Conservation (phyloP, 2,797 vertebrate species). For the Anas georgica region DNA sequence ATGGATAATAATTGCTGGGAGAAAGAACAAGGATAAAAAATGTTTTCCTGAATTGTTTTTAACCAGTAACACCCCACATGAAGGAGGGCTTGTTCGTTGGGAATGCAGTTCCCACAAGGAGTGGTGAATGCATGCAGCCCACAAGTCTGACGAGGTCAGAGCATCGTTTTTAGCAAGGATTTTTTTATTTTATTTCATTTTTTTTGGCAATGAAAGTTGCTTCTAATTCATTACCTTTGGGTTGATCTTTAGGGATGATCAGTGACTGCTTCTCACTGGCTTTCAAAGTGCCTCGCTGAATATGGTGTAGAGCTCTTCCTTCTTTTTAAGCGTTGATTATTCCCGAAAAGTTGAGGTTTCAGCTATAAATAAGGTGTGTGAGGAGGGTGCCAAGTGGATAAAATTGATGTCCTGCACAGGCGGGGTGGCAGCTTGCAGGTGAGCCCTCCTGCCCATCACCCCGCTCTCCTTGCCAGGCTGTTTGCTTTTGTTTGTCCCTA, state of each 20-base stretch:
- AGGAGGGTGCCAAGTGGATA: not conserved
- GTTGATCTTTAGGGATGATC: not conserved
- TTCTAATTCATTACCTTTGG: not conserved
- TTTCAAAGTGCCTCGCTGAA: not conserved
- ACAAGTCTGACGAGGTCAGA: not conserved
- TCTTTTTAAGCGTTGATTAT: not conserved
- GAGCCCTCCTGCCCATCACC: not conserved
- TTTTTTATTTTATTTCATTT: not conserved
- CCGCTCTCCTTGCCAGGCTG: not conserved
- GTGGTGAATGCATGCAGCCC: not conserved
- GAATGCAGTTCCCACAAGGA: slow-evolving; percentile 19
- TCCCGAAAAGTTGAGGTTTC: not conserved
- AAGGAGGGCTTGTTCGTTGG: not conserved
- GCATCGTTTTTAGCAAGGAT: slow-evolving; percentile 9
- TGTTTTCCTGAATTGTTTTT: not conserved
- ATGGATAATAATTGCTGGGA: not conserved
- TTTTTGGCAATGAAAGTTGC: not conserved
- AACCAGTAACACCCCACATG: slow-evolving; percentile 18
- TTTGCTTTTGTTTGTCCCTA: not conserved
- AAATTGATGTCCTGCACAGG: not conserved
- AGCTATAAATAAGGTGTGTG: not conserved
- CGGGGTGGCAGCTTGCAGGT: not conserved
- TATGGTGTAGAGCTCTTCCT: not conserved
- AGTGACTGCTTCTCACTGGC: not conserved
- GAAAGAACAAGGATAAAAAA: not conserved